phyloP scores from a whole-genome alignment of 2,888 invertebrate species.

The Bursaphelenchus okinawaensis region DNA sequence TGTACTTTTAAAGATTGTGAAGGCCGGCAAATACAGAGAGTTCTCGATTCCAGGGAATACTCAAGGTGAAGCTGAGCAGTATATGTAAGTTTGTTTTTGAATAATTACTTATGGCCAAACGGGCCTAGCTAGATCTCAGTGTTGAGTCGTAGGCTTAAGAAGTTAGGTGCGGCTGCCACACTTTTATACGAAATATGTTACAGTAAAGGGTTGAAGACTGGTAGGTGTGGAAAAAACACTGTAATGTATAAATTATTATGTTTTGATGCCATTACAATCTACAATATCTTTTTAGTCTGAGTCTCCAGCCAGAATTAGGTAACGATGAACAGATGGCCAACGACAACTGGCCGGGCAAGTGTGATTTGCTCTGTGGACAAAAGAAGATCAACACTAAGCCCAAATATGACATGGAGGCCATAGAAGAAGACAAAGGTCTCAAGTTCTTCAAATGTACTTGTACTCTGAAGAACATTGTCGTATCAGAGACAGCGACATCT shows the following conservation, averaged over 20 bases:
- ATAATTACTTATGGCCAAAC: too few relatives aligned
- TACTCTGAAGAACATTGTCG: conserved; percentile 2
- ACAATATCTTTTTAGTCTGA: neutral
- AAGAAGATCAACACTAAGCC: conserved; percentile 1
- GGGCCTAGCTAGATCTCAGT: too few relatives aligned
- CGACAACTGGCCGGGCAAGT: conserved; percentile 12
- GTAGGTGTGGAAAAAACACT: too few relatives aligned
- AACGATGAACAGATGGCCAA: conserved; percentile 1
- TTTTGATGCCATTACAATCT: too few relatives aligned
- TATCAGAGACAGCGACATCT: conserved; percentile 2
- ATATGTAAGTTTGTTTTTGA: conserved; percentile 10
- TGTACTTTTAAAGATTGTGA: neutral
- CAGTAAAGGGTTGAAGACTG: too few relatives aligned
- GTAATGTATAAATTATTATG: too few relatives aligned
- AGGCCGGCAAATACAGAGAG: neutral
- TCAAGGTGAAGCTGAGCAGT: neutral
- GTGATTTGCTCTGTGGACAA: conserved; percentile 13
- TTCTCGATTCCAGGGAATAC: neutral
- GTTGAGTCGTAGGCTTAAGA: too few relatives aligned
- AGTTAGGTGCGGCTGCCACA: too few relatives aligned
- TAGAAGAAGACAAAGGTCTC: conserved; percentile 6
- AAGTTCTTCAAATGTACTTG: conserved; percentile 8
- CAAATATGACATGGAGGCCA: neutral
- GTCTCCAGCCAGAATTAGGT: neutral
- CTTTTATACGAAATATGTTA: too few relatives aligned